Percentiles rank a stretch among this genome's conserved stretches.
Conservation (phyloP, 2,113 vertebrate genomes). For the Promerops cafer region DNA sequence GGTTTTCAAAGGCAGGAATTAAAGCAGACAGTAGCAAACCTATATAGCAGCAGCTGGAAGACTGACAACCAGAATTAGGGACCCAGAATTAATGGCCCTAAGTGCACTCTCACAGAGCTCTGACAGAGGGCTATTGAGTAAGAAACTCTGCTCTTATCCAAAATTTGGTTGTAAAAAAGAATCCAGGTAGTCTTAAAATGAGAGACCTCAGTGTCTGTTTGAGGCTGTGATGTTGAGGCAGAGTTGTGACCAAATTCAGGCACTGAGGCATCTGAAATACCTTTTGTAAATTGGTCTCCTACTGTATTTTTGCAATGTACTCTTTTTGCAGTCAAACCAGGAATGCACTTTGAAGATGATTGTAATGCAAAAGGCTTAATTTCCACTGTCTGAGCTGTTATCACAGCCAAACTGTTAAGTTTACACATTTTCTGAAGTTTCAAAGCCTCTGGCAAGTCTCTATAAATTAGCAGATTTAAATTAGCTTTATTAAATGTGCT, state of each 20-base stretch:
- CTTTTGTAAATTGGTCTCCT: not conserved
- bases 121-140: not conserved
- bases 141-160: not conserved
- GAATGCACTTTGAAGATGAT: not conserved
- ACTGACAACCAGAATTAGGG: constrained; percentile 4
- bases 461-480: constrained; percentile 76
- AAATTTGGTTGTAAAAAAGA: not conserved
- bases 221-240: not conserved
- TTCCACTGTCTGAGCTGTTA: constrained; percentile 63
- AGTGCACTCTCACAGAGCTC: not conserved
- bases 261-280: not conserved
- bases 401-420: constrained; percentile 65
- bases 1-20: constrained; percentile 7
- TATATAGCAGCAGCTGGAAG: not conserved
- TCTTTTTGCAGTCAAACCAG: not conserved
- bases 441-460: constrained; percentile 68
- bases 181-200: not conserved
- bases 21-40: not conserved
- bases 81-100: not conserved
- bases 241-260: not conserved
- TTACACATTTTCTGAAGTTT: constrained; percentile 68
- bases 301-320: not conserved
- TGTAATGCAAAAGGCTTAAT: constrained; percentile 44
- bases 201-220: not conserved
- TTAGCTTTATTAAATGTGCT: constrained; percentile 76